Percentiles rank a stretch among this genome's conserved stretches.
phyloP scores from a whole-genome alignment of 2,888 invertebrate genomes.

The Uropetala carovei region DNA sequence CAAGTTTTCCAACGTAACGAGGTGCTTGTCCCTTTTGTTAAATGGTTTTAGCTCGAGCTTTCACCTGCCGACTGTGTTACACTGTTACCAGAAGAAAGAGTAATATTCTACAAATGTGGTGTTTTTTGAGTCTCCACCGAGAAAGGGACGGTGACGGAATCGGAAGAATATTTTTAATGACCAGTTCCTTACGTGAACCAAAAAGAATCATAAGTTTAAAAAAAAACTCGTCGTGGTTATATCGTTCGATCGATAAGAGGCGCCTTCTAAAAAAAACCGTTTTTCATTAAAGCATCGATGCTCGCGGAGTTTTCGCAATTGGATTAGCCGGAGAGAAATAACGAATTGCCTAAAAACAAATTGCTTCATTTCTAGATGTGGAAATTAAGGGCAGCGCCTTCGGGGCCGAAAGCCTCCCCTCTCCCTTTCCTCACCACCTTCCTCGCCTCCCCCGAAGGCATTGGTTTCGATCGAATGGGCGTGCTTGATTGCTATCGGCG shows the following conservation, averaged over 20 bases:
- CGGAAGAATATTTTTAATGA: neutral
- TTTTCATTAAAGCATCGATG: neutral
- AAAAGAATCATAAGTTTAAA: neutral
- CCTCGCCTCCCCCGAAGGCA: neutral
- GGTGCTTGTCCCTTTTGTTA: conserved; percentile 29
- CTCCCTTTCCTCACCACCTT: neutral
- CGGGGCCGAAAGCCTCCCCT: neutral
- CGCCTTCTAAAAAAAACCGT: neutral
- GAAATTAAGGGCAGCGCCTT: conserved; percentile 55
- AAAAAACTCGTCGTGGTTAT: neutral
- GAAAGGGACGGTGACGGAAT: neutral
- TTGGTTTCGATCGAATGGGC: conserved; percentile 56
- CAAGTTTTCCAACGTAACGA: conserved; percentile 31
- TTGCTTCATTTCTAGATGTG: conserved; percentile 58
- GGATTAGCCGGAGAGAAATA: conserved; percentile 36
- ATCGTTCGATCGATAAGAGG: neutral
- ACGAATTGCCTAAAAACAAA: conserved; percentile 51
- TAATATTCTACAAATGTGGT: neutral
- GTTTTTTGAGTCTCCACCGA: neutral
- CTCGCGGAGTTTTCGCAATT: conserved; percentile 38
- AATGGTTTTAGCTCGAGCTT: neutral
- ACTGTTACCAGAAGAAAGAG: neutral
- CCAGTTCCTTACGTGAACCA: neutral
- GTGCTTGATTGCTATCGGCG: conserved; percentile 62
- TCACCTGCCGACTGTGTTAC: no score